Percentiles rank a stretch among this genome's conserved stretches.
Conservation (phyloP, 2,797 vertebrate species). For the Pseudocheirus occidentalis region DNA sequence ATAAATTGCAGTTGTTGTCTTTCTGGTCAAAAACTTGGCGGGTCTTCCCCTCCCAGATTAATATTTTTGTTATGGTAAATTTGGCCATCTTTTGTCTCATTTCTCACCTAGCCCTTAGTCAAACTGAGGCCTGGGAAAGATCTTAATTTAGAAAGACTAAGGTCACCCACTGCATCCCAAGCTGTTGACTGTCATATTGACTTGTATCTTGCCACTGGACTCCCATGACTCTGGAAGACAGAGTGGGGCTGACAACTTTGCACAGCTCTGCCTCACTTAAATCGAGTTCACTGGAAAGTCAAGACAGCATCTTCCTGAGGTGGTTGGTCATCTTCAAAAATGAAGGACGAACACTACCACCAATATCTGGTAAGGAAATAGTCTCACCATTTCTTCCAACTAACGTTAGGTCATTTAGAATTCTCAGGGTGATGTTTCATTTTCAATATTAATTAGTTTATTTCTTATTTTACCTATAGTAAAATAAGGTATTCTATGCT, state of each 20-base stretch:
- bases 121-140: not conserved
- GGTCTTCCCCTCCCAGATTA: not conserved
- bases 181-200: not conserved
- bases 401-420: conserved; percentile 9
- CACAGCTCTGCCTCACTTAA: not conserved
- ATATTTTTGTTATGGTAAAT: not conserved
- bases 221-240: not conserved
- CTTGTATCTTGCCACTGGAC: not conserved
- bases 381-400: not conserved
- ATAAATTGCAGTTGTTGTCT: not conserved
- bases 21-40: not conserved
- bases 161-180: not conserved
- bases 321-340: not conserved
- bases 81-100: not conserved
- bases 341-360: not conserved
- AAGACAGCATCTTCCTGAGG: not conserved
- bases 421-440: conserved; percentile 43
- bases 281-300: not conserved
- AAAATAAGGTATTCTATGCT: conserved; percentile 7
- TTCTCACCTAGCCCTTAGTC: not conserved
- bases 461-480: conserved; percentile 13
- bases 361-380: conserved; percentile 20
- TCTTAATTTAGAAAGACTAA: not conserved
- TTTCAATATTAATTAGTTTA: conserved; percentile 38
- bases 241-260: not conserved